phyloP scores from a whole-genome alignment of 2,113 vertebrate genomes.

The Antigone vipio region DNA sequence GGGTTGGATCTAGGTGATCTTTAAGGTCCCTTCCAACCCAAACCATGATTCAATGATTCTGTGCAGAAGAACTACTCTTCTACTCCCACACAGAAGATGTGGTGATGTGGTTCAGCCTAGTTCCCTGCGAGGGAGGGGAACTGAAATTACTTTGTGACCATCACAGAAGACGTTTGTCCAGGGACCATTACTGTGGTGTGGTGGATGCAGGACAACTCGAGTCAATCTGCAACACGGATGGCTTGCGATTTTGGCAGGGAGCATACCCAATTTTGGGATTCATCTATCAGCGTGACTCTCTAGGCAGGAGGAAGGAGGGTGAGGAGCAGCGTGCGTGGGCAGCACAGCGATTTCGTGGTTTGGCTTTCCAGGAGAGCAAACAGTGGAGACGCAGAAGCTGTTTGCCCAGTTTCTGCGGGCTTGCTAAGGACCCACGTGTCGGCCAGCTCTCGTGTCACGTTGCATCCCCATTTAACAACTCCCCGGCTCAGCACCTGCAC shows the following conservation, averaged over 20 bases:
- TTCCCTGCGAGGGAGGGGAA: not conserved
- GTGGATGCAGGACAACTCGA: no score
- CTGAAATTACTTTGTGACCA: not conserved
- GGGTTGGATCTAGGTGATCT: not conserved
- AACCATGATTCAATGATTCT: not conserved
- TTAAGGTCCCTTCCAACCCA: not conserved
- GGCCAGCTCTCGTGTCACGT: not conserved
- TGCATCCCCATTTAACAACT: not conserved
- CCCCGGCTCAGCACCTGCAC: not conserved
- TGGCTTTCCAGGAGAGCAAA: not conserved
- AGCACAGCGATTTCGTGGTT: not conserved
- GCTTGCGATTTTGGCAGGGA: not conserved
- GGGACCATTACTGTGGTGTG: no score
- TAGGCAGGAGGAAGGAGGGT: not conserved
- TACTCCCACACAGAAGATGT: accelerated
- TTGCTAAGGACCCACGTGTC: not conserved
- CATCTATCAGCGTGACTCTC: no score
- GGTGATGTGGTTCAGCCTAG: not conserved
- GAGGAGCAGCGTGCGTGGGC: not conserved
- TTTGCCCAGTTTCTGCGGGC: not conserved
- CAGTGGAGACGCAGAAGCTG: not conserved
- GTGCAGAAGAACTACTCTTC: not conserved
- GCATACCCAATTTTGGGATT: not conserved
- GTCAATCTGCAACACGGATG: not conserved
- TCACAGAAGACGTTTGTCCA: not conserved